Evolutionary conservation across 2,797 vertebrate species (phyloP), one percentile per base, ranked within the genome.

Genomic region (Sebastes iracundus): DNA sequence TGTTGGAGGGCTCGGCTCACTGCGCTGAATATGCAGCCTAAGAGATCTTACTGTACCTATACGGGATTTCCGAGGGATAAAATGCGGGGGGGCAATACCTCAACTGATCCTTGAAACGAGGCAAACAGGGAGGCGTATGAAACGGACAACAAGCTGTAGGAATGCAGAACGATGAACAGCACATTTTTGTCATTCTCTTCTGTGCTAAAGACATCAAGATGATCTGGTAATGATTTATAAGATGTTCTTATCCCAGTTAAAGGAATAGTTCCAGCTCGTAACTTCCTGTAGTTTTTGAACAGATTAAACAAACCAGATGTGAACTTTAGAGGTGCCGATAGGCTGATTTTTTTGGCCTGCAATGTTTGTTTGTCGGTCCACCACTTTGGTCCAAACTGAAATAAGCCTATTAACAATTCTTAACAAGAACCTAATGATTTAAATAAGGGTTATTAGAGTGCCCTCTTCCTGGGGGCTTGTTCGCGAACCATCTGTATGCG

Each of bases 61-160:
- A 77, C 72, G 56, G 79, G 74, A 87, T 87, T 81, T 86, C 27
- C 3, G 35, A 76, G 46, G 81, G 82, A 87, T 81, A 53, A 68
- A 62, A 66, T 78, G 35, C 75, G 53, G 77, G 81, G 42, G 71
- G 81, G 75, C 28, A 85, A 90, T 84, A 82, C 71, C 62, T 87
- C 27, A 69, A 73, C 79, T 82, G 80, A 78, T 87, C 69, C 38
- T 80, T 77, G 65, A 81, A 76, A 85, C 27, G 22, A 70, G 79
- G 71, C 60, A 78, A 80, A 80, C 20, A 62, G 46, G 74, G 75
- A 85, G 61, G 56, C 38, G 60, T 49, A 61, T 62, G 71, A 86
- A 72, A 77, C 67, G 72, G 38, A 74, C 65, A 77, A 64, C 61
- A 74, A 80, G 56, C 25, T 68, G 56, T 2, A 18, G 69, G 65